A percentile compares a stretch with the other conserved stretches of the same genome.
Conservation (phyloP, 2,797 vertebrate genomes). For the Hypotaenidia philippensis region DNA sequence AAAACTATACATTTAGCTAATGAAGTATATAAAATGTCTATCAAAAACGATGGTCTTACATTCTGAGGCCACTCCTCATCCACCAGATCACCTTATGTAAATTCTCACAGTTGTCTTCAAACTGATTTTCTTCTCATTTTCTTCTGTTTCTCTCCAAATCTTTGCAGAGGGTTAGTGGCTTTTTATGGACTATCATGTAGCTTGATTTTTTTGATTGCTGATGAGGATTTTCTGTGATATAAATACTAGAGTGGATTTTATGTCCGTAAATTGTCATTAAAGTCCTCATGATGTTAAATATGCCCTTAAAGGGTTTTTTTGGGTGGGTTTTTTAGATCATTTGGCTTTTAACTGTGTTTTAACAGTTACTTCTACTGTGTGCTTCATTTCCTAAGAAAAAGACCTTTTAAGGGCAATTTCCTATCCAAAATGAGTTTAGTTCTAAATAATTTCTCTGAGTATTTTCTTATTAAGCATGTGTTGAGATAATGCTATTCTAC, state of each 20-base stretch:
- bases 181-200: neutral
- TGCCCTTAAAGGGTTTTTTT: neutral
- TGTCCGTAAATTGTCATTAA: neutral
- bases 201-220: neutral
- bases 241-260: neutral
- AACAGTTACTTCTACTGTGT: neutral
- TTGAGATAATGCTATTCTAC: neutral
- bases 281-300: neutral
- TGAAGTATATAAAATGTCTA: neutral
- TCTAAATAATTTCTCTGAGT: neutral
- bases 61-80: neutral
- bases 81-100: neutral
- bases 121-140: neutral
- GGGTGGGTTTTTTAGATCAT: neutral
- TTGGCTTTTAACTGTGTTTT: neutral
- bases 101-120: neutral
- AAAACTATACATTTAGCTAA: neutral
- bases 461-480: neutral
- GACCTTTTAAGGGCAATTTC: neutral
- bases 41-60: neutral
- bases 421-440: neutral
- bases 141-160: neutral
- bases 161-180: neutral
- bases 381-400: neutral
- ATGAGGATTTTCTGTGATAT: neutral